These are phyloP conservation scores for Calidris pugnax DNA, from an alignment of 2,113 vertebrate genomes.

Conservation along the genomic window DNA sequence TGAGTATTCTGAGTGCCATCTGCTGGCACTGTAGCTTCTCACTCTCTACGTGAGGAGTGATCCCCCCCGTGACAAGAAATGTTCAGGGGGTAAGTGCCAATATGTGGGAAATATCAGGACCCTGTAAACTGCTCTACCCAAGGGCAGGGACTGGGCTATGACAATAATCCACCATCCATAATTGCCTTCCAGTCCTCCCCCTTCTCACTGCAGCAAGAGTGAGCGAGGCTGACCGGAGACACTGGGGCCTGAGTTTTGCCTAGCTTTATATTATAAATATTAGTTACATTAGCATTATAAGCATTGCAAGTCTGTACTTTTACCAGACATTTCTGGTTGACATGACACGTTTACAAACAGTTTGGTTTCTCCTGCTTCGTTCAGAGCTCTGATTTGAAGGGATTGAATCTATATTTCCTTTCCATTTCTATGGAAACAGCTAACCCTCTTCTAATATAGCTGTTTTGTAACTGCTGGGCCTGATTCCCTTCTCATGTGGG, in stretches of 20 bases:
- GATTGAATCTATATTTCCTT: not conserved
- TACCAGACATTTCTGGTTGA: not conserved
- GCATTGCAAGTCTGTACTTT: not conserved
- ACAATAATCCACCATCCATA: fast-evolving
- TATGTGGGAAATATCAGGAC: fast-evolving
- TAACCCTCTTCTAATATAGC: conserved; percentile 34
- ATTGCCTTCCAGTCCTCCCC: not conserved
- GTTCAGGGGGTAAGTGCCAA: fast-evolving
- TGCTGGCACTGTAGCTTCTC: not conserved
- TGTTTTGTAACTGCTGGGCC: conserved; percentile 29
- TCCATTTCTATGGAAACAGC: conserved; percentile 66
- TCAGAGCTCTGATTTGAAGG: not conserved
- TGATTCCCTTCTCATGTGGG: conserved; percentile 19
- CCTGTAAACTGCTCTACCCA: fast-evolving
- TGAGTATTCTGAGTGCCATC: not conserved
- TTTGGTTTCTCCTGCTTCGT: not conserved
- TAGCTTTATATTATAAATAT: not conserved
- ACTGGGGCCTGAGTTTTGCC: not conserved
- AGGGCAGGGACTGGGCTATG: not conserved
- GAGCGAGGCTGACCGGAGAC: not conserved
- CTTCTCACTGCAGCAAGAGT: not conserved
- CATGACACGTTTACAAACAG: not conserved
- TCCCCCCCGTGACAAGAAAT: fast-evolving
- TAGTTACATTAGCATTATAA: not conserved
- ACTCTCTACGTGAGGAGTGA: fast-evolving